These are phyloP conservation scores for Agrotis exclamationis DNA, from an alignment of 2,888 invertebrate genomes.

Conservation along the genomic window DNA sequence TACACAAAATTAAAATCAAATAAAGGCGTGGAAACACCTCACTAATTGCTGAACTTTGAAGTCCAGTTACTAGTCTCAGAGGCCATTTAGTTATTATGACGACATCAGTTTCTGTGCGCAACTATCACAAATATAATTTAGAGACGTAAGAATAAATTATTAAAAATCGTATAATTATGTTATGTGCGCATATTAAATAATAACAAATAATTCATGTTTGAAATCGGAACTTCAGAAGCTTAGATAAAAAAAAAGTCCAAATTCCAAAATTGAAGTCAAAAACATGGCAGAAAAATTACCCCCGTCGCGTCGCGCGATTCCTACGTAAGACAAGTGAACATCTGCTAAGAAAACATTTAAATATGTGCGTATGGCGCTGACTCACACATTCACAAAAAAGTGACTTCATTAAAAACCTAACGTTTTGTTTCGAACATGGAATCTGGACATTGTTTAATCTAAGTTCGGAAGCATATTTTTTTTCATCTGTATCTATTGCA, in stretches of 20 bases:
- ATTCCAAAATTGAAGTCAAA: too few species aligned
- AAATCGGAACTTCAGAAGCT: background rate
- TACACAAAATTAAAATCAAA: constrained; percentile 99
- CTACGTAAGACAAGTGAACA: too few species aligned
- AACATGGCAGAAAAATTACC: too few species aligned
- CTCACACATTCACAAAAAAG: too few species aligned
- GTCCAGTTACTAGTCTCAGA: constrained; percentile 51
- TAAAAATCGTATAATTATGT: constrained; percentile 14
- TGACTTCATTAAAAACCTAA: too few species aligned
- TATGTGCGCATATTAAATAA: constrained; percentile 10
- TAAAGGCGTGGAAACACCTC: constrained; percentile 74
- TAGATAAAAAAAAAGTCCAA: too few species aligned
- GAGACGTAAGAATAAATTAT: constrained; percentile 22
- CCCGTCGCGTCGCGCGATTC: too few species aligned
- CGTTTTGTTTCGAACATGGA: too few species aligned
- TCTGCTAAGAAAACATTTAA: too few species aligned
- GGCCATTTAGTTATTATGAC: constrained; percentile 53
- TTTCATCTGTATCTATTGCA: background rate
- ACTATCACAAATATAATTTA: constrained; percentile 24
- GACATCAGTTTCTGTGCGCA: constrained; percentile 7
- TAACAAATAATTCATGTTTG: constrained; percentile 4
- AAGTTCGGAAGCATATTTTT: constrained; percentile 2
- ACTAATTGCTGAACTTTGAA: background rate
- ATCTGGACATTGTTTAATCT: too few species aligned
- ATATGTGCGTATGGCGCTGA: too few species aligned